Evolutionary conservation across 2,888 invertebrate species (phyloP), one percentile per base, ranked within the genome.

Genomic region (Adelognathus sp.): DNA sequence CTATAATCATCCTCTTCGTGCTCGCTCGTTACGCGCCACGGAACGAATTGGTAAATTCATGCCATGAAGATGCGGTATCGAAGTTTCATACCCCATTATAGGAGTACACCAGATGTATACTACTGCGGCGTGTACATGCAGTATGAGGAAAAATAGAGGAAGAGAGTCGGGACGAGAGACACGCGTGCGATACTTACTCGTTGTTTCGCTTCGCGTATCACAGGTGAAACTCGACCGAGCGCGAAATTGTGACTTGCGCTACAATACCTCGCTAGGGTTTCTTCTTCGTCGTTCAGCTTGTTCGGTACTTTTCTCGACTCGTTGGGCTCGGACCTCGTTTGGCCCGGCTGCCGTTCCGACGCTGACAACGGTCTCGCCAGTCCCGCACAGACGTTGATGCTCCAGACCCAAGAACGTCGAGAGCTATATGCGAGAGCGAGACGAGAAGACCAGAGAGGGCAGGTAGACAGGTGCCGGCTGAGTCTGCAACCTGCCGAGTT

Each of bases 211-310:
- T 71, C 72, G 77, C 52, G 21, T 46, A 58, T 66, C 69, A 72
- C 86, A 84, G 87, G 86, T 86, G 84, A 84, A 85, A 80, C 36
- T 82, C 85, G 84, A 69, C 82, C 82, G 79, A 86, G 83, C 88
- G 84, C 79, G 79, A 87, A 88, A 88, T 88, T 84, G 83, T 81
- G 76, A 84, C 78, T 82, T 81, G 83, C 80, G 75, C 33, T 77
- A 74, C 76, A 76, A 56, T 76, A 46, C 44, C 70, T n/a, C n/a
- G n/a, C n/a, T n/a, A n/a, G n/a, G n/a, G n/a, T n/a, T n/a, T n/a
- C n/a, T n/a, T n/a, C n/a, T 58, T 50, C 63, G 41, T 67, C 27
- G 24, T 77, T 63, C 46, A 7, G 46, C 46, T 33, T 46, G 21
- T 64, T 41, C 46, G 3, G 14, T 27, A 9, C 9, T 24, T 29